These are phyloP conservation scores for Oscheius onirici DNA, from an alignment of 2,888 invertebrate genomes.

Conservation along the genomic window DNA sequence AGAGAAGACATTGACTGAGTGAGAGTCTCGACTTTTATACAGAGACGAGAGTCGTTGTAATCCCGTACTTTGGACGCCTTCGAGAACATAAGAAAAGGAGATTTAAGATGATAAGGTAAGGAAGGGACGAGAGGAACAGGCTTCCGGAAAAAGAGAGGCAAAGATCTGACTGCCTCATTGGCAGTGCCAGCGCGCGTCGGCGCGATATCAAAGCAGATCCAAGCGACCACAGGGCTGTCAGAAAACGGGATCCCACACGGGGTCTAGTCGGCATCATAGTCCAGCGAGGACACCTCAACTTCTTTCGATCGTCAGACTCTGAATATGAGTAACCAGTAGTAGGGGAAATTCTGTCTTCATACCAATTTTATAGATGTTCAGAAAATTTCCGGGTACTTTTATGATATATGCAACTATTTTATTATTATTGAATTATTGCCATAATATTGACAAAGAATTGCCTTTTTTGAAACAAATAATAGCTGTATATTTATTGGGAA, in stretches of 20 bases:
- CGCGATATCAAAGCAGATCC: background rate
- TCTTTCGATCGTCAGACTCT: background rate
- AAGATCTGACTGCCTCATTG: background rate
- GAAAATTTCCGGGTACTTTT: no score
- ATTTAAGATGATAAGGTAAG: background rate
- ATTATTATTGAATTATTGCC: no score
- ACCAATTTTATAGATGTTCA: no score
- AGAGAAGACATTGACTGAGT: no score
- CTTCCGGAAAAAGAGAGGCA: no score
- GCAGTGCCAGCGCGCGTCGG: background rate
- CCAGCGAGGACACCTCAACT: background rate
- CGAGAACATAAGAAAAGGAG: background rate
- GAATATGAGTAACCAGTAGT: no score
- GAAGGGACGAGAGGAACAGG: background rate
- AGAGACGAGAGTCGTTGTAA: background rate
- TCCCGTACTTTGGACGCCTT: background rate
- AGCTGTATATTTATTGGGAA: no score
- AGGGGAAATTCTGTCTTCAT: no score
- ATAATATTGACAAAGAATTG: no score
- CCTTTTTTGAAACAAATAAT: no score
- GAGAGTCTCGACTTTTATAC: background rate
- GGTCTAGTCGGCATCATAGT: background rate
- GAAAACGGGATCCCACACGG: background rate
- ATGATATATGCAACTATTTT: no score
- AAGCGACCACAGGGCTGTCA: background rate